A percentile compares a stretch with the other conserved stretches of the same genome.
phyloP scores from a whole-genome alignment of 2,797 vertebrate species.

The Pelobates cultripes region DNA sequence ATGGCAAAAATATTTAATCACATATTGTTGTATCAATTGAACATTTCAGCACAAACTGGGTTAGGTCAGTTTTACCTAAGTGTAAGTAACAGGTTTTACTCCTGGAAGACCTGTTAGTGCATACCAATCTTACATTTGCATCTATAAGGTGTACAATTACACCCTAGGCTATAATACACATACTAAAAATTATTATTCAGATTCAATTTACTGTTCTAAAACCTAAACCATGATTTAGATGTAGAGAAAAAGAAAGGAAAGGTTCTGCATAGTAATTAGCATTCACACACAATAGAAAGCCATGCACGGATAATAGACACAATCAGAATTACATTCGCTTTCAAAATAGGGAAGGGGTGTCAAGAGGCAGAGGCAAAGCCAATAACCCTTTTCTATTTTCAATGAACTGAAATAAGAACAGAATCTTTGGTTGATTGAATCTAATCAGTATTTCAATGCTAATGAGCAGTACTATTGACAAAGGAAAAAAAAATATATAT shows the following conservation, averaged over 20 bases:
- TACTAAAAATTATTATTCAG: no score
- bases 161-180: no score
- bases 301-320: slow-evolving; percentile 12
- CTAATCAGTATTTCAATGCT: slow-evolving; percentile 52
- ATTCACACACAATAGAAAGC: background rate
- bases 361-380: slow-evolving; percentile 23
- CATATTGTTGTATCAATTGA: no score
- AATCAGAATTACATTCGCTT: background rate
- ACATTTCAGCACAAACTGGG: no score
- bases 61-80: no score
- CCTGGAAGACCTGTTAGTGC: no score
- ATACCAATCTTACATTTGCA: no score
- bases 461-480: slow-evolving; percentile 50
- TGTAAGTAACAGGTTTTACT: no score
- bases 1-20: no score
- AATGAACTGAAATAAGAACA: slow-evolving; percentile 41
- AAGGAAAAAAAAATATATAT: slow-evolving; percentile 8
- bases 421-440: slow-evolving; percentile 45
- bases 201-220: slow-evolving; percentile 17
- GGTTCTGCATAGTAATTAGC: slow-evolving; percentile 44
- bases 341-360: slow-evolving; percentile 8
- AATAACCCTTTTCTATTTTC: slow-evolving; percentile 49
- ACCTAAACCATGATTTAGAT: slow-evolving; percentile 37
- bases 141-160: no score
- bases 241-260: background rate